Percentiles rank a stretch among this genome's conserved stretches.
These are phyloP conservation scores for Crossocerus cetratus DNA, from an alignment of 2,888 invertebrate genomes.

Conservation along the genomic window DNA sequence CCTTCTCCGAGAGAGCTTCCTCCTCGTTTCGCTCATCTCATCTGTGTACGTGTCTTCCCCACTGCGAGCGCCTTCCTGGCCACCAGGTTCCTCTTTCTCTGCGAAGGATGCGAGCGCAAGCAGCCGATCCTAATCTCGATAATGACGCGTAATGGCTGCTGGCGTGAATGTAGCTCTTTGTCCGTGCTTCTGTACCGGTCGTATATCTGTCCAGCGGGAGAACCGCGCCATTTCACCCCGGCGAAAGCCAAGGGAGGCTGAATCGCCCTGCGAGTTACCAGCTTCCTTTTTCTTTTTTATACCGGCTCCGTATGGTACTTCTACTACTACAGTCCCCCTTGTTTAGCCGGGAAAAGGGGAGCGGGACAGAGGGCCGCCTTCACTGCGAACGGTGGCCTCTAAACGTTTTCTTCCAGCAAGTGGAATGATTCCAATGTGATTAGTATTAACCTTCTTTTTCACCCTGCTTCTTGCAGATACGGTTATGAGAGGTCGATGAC, in stretches of 20 bases:
- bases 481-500: slow-evolving; percentile 76
- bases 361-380: slow-evolving; percentile 4
- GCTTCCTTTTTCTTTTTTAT: slow-evolving; percentile 51
- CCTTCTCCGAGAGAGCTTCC: slow-evolving; percentile 30
- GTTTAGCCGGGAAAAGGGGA: background rate
- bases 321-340: slow-evolving; percentile 6
- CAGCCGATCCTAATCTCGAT: slow-evolving; percentile 76
- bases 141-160: slow-evolving; percentile 77
- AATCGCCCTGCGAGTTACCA: slow-evolving; percentile 52
- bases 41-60: slow-evolving; percentile 5
- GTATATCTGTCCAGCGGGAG: slow-evolving; percentile 65
- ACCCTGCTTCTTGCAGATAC: slow-evolving; percentile 63
- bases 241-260: slow-evolving; percentile 62
- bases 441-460: background rate
- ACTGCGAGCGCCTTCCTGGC: slow-evolving; percentile 4
- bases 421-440: background rate
- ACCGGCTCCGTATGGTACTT: slow-evolving; percentile 3
- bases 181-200: slow-evolving; percentile 66
- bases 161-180: slow-evolving; percentile 76
- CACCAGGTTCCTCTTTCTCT: slow-evolving; percentile 24
- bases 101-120: slow-evolving; percentile 41
- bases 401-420: slow-evolving; percentile 34
- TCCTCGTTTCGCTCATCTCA: slow-evolving; percentile 34
- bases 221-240: slow-evolving; percentile 68
- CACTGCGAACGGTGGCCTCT: slow-evolving; percentile 35